phyloP scores from a whole-genome alignment of 2,797 vertebrate genomes.

The Diceros bicornis region DNA sequence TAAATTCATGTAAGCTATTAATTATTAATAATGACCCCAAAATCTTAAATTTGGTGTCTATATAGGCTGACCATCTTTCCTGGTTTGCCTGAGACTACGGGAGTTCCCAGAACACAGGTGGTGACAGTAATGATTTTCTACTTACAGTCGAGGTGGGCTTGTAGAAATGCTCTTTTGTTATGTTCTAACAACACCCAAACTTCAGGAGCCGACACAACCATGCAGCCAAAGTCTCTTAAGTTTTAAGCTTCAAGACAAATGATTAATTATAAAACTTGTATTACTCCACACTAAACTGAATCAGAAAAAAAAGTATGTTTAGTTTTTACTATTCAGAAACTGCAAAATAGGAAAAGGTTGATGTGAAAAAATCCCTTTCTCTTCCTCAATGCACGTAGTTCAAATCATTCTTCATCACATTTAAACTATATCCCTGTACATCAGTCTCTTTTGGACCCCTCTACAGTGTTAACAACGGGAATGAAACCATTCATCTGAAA shows the following conservation, averaged over 20 bases:
- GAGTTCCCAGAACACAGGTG: not conserved
- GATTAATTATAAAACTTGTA: conserved; percentile 66
- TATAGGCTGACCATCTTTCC: not conserved
- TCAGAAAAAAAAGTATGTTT: not conserved
- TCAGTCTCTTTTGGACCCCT: conserved; percentile 82
- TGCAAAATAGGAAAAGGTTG: conserved; percentile 76
- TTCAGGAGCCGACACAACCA: conserved; percentile 49
- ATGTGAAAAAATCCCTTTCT: conserved; percentile 72
- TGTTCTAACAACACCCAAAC: not conserved
- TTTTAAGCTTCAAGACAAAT: conserved; percentile 69
- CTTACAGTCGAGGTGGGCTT: not conserved
- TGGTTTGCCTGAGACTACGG: not conserved
- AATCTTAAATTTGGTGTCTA: not conserved
- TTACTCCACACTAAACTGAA: conserved; percentile 51
- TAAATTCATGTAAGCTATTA: not conserved
- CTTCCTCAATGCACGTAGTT: conserved; percentile 86
- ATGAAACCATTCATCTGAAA: conserved; percentile 84
- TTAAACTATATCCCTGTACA: conserved; percentile 83
- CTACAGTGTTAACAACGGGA: conserved; percentile 84
- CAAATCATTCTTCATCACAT: conserved; percentile 81
- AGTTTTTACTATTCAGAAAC: conserved; percentile 76
- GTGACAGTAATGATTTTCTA: not conserved
- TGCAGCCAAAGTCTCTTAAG: conserved; percentile 68
- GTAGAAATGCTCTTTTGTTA: not conserved
- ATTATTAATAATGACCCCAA: not conserved